These are phyloP conservation scores for Drosophila miranda DNA, from an alignment of 1,140 invertebrate species.

Conservation along the genomic window DNA sequence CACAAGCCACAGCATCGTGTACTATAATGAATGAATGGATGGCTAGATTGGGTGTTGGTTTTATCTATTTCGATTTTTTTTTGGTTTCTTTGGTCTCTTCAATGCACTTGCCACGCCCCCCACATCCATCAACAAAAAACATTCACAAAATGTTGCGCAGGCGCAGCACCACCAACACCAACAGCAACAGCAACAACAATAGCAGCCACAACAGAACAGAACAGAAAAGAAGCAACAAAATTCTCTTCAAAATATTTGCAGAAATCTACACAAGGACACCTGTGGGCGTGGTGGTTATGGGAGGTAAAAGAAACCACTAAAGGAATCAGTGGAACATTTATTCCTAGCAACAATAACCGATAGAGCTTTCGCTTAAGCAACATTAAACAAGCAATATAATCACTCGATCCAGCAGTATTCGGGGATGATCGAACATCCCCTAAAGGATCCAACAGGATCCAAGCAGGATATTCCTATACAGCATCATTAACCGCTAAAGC, in stretches of 20 bases:
- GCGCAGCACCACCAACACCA: conserved; percentile 63
- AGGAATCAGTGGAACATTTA: conserved; percentile 29
- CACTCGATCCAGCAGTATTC: too few species aligned
- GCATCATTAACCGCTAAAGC: conserved; percentile 3
- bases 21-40: conserved; percentile 48
- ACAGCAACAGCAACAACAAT: conserved; percentile 37
- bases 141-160: conserved; percentile 64
- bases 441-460: too few species aligned
- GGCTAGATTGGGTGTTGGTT: conserved; percentile 69
- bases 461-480: neutral
- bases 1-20: conserved; percentile 23
- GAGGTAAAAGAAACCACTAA: conserved; percentile 33
- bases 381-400: conserved; percentile 4
- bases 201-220: conserved; percentile 33
- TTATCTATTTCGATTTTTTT: conserved; percentile 37
- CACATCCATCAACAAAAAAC: conserved; percentile 23
- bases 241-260: conserved; percentile 62
- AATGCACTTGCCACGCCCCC: conserved; percentile 38
- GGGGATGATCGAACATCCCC: too few species aligned
- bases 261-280: conserved; percentile 75
- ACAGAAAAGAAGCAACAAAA: conserved; percentile 42
- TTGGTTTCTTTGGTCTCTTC: conserved; percentile 48
- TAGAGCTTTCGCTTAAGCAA: conserved; percentile 1
- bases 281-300: conserved; percentile 72
- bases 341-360: neutral